Evolutionary conservation across 1,140 invertebrate species (phyloP).

Genomic region (Drosophila serrata): DNA sequence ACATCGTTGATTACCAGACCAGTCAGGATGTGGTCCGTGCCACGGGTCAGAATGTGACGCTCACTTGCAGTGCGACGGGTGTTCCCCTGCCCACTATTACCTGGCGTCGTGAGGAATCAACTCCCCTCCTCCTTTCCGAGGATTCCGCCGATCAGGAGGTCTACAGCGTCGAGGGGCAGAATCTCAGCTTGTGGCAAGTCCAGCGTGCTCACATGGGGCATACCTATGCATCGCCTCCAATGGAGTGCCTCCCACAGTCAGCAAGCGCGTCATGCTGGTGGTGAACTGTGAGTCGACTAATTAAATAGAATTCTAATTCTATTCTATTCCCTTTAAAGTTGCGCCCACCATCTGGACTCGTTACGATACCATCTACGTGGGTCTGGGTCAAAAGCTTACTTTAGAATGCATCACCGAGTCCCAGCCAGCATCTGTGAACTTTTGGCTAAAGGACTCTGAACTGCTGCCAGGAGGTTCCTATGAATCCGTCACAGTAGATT

Average conservation of each 20-base stretch:
- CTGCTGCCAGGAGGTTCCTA: constrained; percentile 86
- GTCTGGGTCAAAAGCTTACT: constrained; percentile 87
- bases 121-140: constrained; percentile 84
- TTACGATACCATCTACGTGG: constrained; percentile 87
- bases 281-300: constrained; percentile 90
- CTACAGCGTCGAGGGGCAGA: constrained; percentile 83
- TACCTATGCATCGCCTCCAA: constrained; percentile 88
- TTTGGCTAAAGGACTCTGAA: constrained; percentile 86
- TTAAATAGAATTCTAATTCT: too few relatives aligned
- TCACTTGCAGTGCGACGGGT: constrained; percentile 91
- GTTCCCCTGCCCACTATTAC: constrained; percentile 89
- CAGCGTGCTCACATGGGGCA: constrained; percentile 85
- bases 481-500: constrained; percentile 87
- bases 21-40: constrained; percentile 90
- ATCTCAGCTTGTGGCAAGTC: constrained; percentile 84
- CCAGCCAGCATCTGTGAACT: constrained; percentile 87
- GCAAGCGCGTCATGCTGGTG: constrained; percentile 91
- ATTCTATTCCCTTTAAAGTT: constrained; percentile 79
- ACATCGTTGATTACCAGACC: constrained; percentile 91
- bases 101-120: constrained; percentile 89
- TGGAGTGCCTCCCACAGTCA: constrained; percentile 92
- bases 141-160: constrained; percentile 53
- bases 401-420: constrained; percentile 87
- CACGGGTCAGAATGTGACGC: constrained; percentile 91
- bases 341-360: constrained; percentile 87